Base-by-base conservation (phyloP, 2,888 invertebrate species). In the Dryobotodes eremita region DNA sequence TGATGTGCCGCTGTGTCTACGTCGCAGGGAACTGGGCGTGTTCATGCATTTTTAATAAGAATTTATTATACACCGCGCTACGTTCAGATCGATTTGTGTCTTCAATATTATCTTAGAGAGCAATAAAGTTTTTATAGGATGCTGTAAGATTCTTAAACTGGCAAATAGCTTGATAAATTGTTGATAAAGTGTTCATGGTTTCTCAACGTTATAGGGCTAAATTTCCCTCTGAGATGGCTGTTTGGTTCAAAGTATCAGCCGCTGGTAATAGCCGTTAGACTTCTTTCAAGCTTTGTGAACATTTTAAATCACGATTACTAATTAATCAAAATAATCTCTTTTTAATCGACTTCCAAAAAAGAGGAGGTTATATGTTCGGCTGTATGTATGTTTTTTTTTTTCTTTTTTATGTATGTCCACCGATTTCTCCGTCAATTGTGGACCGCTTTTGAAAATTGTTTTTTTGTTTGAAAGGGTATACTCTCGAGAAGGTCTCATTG, bases 21-120 rank as follows among this genome's bases (percentile, higher is more conserved):
- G 8, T n/a, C 50, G 55, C 23, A 42, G 17, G 55, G 75, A 53
- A 72, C 71, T 26, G 73, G 48, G 79, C 89, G 86, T 89, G 90
- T 85, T 85, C 86, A 79, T 90, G 88, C 85, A 89, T 90, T 86
- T 88, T 81, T 89, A 88, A 90, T 89, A 84, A 79, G 89, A 88
- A 89, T 89, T 88, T 88, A 89, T 82, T 86, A 85, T 82, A 75
- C 75, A 17, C n/a, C 75, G 57, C 64, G 75, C 75, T 71, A 53
- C 73, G 70, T 69, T 26, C 72, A 66, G 57, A 82, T 85, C 87
- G 85, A 89, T 86, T 85, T 75, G 83, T 84, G 77, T 84, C 65
- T 73, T 75, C 74, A 78, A 74, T 78, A 70, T 84, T 74, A 66
- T 80, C 77, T 75, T 71, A 69, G 66, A 77, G 66, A 79, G 71